Base-by-base conservation (phyloP, 2,888 invertebrate genomes). In the Amphipoea oculea region DNA sequence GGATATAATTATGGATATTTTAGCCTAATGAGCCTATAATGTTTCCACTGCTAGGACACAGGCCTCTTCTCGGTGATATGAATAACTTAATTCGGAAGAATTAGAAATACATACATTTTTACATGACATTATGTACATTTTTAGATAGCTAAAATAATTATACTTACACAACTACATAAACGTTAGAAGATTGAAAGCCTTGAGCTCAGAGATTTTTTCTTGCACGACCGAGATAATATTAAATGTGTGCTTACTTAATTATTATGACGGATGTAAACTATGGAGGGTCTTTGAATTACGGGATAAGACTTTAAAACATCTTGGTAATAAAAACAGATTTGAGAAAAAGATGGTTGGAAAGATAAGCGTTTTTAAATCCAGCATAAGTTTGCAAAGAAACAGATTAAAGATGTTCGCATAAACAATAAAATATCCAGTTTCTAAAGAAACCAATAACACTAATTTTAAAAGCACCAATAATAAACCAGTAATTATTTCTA, bases 231-330 rank as follows among this genome's bases (percentile, higher is more conserved):
- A 82, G 86, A 82, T 75, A 66, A 66, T 45, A 42, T 70, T 51
- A 77, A 78, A 54, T 42, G 20, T 36, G n/a, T 48, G 20, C 45
- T 36, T 42, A 78, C 54, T 40, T 73, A 81, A 85, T 85, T 80
- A 45, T 73, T 73, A 69, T 85, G 48, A 65, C 42, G 17, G 73
- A 73, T 80, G 57, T 84, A 45, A 82, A 63, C 80, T 65, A 69
- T 14, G 14, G 20, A 68, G 67, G 57, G 73, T 45, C 63, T 62
- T 63, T 29, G 29, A 29, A 62, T 79, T 66, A 23, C 12, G 12
- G 66, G 36, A 45, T 67, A 54, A 82, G 4, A 11, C 1, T 57
- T 29, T 36, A 36, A 72, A 42, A 74, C 4, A 62, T 29, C 3
- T 45, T 40, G 6, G 14, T 45, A 45, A 45, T 17, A 36, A 45